A percentile compares a stretch with the other conserved stretches of the same genome.
Conservation (phyloP, 2,797 vertebrate species). For the Mormyrus proboscirostris region DNA sequence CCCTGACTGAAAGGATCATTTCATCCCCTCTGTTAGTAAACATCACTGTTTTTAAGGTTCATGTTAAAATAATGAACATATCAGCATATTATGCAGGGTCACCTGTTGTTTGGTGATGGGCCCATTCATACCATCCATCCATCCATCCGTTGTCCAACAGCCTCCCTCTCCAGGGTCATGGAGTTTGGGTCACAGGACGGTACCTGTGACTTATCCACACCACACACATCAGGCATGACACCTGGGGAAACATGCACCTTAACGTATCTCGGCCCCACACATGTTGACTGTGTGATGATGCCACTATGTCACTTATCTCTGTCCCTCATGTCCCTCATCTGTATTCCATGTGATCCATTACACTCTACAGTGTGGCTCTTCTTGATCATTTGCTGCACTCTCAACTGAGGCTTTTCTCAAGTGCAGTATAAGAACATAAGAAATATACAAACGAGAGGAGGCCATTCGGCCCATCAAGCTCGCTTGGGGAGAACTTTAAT, state of each 20-base stretch:
- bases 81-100: not conserved
- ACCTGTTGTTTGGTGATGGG: not conserved
- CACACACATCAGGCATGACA: not conserved
- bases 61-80: not conserved
- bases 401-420: not conserved
- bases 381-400: not conserved
- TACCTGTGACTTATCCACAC: not conserved
- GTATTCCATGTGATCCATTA: not conserved
- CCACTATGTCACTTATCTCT: not conserved
- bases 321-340: not conserved
- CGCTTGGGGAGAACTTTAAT: too few species aligned
- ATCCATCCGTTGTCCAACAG: not conserved
- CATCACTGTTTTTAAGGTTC: not conserved
- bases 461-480: too few species aligned
- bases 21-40: not conserved
- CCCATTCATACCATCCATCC: not conserved
- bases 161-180: not conserved
- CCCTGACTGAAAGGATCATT: not conserved
- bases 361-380: not conserved
- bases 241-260: not conserved
- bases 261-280: not conserved
- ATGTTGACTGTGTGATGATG: not conserved
- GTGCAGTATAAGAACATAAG: too few species aligned
- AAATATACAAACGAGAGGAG: too few species aligned
- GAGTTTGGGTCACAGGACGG: not conserved